Conservation (phyloP, 2,888 invertebrate species). For the Melinopterus prodromus region DNA sequence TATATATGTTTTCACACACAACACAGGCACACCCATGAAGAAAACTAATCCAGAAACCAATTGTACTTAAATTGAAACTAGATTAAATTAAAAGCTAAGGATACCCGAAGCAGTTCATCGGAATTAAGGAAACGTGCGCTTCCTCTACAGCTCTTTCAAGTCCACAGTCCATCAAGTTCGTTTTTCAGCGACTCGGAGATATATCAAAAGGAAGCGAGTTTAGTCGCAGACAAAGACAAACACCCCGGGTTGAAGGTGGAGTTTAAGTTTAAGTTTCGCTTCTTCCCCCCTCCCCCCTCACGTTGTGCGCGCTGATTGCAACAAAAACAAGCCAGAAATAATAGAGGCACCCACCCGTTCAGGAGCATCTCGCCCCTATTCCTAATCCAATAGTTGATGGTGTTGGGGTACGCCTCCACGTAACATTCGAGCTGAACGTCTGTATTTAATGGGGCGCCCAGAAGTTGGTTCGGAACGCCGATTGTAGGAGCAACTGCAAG, state of each 20-base stretch:
- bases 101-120: not conserved
- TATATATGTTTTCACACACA: not conserved
- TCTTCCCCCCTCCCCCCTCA: not conserved
- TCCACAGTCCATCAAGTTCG: not conserved
- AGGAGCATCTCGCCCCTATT: constrained; percentile 82
- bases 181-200: not conserved
- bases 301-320: not conserved
- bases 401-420: constrained; percentile 86
- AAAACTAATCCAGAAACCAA: not conserved
- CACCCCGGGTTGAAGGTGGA: not conserved
- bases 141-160: not conserved
- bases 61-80: not conserved
- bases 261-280: not conserved
- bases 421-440: constrained; percentile 88
- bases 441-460: constrained; percentile 86
- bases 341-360: constrained; percentile 70
- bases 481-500: constrained; percentile 85
- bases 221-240: not conserved
- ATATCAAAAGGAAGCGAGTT: not conserved
- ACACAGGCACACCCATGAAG: not conserved
- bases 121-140: not conserved
- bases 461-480: constrained; percentile 87
- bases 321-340: not conserved
- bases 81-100: not conserved
- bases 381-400: constrained; percentile 83